Conservation (phyloP, 30 jellyfish, hydroid and myxozoan species). For the Pelagia noctiluca region DNA sequence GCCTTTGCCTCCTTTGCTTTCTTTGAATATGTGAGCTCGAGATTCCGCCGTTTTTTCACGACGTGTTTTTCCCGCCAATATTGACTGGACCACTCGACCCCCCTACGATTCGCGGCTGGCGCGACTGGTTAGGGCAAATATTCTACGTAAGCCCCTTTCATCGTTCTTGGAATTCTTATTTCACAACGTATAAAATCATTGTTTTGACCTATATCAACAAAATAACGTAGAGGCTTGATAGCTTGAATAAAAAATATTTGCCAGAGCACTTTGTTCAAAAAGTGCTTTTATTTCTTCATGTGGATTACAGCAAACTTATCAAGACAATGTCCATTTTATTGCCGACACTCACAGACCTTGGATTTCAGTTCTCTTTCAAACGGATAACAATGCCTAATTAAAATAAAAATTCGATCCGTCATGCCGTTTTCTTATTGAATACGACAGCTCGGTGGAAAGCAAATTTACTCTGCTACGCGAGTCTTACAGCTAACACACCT, state of each 20-base stretch:
- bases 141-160: too few relatives aligned
- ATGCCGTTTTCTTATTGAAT: constrained; percentile 3
- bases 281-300: constrained; percentile 11
- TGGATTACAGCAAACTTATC: constrained; percentile 13
- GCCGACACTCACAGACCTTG: constrained; percentile 32
- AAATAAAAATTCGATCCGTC: constrained; percentile 11
- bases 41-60: too few relatives aligned
- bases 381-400: constrained; percentile 7
- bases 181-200: too few relatives aligned
- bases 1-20: too few relatives aligned
- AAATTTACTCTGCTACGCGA: background rate
- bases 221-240: too few relatives aligned
- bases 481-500: background rate
- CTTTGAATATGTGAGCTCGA: too few relatives aligned
- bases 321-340: constrained; percentile 3
- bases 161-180: too few relatives aligned
- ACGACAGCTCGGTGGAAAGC: constrained; percentile 3
- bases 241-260: background rate
- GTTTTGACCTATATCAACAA: too few relatives aligned
- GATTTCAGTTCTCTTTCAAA: constrained; percentile 32
- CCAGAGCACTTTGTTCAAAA: constrained; percentile 4
- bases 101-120: too few relatives aligned
- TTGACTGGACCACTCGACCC: too few relatives aligned
- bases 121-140: too few relatives aligned
- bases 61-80: too few relatives aligned